Evolutionary conservation across 1,140 invertebrate species (phyloP), one percentile per base, ranked within the genome.

Genomic region (Drosophila lini): DNA sequence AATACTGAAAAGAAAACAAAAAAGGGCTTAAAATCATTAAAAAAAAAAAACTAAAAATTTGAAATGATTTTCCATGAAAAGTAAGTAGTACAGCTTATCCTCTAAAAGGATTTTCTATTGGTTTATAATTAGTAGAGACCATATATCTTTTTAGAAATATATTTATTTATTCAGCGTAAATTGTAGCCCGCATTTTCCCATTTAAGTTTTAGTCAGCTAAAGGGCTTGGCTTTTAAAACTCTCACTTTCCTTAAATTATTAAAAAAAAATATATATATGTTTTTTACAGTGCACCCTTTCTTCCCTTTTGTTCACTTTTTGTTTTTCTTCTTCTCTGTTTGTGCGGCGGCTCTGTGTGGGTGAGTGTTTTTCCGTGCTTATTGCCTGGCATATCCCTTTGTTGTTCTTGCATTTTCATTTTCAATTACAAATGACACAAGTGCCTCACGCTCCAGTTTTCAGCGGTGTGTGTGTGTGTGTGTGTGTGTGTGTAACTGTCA

Each of bases 401-500:
- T 62, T 74, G 63, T 68, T 65, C 58, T 64, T 83, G 74, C 81
- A 89, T 89, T 89, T 89, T 89, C 84, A 89, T 89, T 89, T 89
- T 89, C 84, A 89, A 89, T 89, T 89, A 90, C 85, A 90, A 89
- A 89, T 89, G 84, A 90, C 84, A 89, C 84, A 90, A 89, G 84
- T 85, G 70, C 80, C 81, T 89, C 85, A 84, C 84, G 84, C 85
- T 89, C 84, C 74, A 89, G 78, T 89, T 89, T 81, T 38, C 64
- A 40, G 41, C 58, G 40, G 28, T 74, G 41, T 50, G 32, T 47
- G 44, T 60, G 34, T 45, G 42, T 52, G n/a, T 19, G 19, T 52
- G n/a, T 47, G 19, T 55, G 45, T 55, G 59, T 58, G 55, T 60
- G 62, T 78, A 41, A 40, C 50, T 63, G 59, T 64, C 80, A 78